Evolutionary conservation across 1,140 invertebrate genomes (phyloP).

Genomic region (Ceratina australensis): DNA sequence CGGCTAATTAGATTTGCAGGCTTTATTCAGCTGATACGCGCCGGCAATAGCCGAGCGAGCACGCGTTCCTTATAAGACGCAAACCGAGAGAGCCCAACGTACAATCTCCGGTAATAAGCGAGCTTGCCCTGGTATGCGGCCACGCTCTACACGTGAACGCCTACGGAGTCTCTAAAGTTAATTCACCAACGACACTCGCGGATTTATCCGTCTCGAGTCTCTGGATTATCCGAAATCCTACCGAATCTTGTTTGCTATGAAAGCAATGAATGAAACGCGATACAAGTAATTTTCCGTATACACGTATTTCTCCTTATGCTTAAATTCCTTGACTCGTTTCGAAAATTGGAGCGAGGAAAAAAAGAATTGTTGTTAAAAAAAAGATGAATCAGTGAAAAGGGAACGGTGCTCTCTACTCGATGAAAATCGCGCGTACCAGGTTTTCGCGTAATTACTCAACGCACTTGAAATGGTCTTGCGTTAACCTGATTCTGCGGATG

Average conservation of each 20-base stretch:
- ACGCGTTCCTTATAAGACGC: slow-evolving; percentile 44
- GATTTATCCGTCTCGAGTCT: not conserved
- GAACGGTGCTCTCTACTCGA: slow-evolving; percentile 11
- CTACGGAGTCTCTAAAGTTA: slow-evolving; percentile 6
- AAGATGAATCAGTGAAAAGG: not conserved
- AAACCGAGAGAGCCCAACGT: slow-evolving; percentile 54
- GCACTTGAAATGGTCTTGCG: not conserved
- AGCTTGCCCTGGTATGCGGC: slow-evolving; percentile 51
- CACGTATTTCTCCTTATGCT: too few relatives aligned
- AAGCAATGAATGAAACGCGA: too few relatives aligned
- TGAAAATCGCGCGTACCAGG: slow-evolving; percentile 8
- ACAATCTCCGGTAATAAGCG: slow-evolving; percentile 67
- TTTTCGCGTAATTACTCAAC: slow-evolving; percentile 10
- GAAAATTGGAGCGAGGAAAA: too few relatives aligned
- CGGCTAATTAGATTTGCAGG: slow-evolving; percentile 53
- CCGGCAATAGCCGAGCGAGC: not conserved
- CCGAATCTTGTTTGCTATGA: too few relatives aligned
- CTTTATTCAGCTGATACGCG: slow-evolving; percentile 13
- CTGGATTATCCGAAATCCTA: too few relatives aligned
- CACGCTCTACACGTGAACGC: slow-evolving; percentile 33
- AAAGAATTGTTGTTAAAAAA: not conserved
- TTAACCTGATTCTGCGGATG: slow-evolving; percentile 38
- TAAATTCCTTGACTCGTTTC: too few relatives aligned
- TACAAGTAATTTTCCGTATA: too few relatives aligned
- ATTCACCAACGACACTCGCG: not conserved